A percentile compares a stretch with the other conserved stretches of the same genome.
phyloP scores from a whole-genome alignment of 2,797 vertebrate genomes.

The Gymnocypris eckloni region DNA sequence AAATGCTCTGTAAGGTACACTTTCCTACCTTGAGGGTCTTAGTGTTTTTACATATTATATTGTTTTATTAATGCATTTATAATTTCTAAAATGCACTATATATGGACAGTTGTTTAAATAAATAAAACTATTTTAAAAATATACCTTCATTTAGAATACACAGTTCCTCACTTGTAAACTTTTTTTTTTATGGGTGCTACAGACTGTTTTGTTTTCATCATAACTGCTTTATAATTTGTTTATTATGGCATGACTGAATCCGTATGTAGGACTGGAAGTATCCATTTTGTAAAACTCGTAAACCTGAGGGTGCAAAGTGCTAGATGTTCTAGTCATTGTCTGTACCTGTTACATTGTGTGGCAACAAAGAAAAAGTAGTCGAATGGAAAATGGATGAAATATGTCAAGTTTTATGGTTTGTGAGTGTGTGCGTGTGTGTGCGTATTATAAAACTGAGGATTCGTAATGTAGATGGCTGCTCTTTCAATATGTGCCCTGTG shows the following conservation, averaged over 20 bases:
- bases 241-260: background rate
- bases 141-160: background rate
- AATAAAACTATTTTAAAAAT: background rate
- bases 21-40: background rate
- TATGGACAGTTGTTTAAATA: background rate
- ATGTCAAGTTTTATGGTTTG: constrained; percentile 32
- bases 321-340: constrained; percentile 26
- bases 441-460: background rate
- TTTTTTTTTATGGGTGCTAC: constrained; percentile 28
- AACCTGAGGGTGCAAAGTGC: background rate
- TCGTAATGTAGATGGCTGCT: constrained; percentile 29
- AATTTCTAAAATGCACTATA: no score
- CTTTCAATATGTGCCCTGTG: constrained; percentile 36
- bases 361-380: constrained; percentile 36
- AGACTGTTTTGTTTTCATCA: constrained; percentile 33
- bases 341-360: constrained; percentile 45
- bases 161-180: background rate
- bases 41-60: background rate
- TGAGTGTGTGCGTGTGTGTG: background rate
- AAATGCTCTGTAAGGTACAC: background rate
- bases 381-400: constrained; percentile 58
- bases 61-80: background rate
- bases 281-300: background rate
- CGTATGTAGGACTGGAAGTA: background rate
- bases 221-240: constrained; percentile 14